Evolutionary conservation across 2,888 invertebrate genomes (phyloP), one percentile per base, ranked within the genome.

Genomic region (Halictus ligatus): DNA sequence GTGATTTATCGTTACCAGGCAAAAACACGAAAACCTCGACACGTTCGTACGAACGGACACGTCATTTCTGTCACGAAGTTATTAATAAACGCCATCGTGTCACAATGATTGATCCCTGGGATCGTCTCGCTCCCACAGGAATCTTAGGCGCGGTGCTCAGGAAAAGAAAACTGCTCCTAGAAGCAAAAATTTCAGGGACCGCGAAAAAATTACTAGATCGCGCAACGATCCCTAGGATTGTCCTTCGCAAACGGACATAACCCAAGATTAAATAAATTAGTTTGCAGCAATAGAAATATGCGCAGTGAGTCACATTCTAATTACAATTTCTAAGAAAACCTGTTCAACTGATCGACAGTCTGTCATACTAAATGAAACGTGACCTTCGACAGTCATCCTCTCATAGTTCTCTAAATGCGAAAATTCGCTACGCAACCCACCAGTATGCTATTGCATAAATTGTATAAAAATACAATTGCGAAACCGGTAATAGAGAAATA

Each of bases 51-150:
- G 75, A 80, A 69, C 71, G n/a, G 75, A 73, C 73, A 72, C 87
- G 90, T 89, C 87, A 87, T 64, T 81, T 74, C 84, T 90, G 88
- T 89, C 87, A 84, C 81, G 69, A 85, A 85, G 88, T 90, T 92
- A 92, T 91, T 92, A 92, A 92, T 92, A 92, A 91, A 90, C 88
- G 84, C 84, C 85, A 83, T 58, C 79, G 78, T 80, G 85, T 73
- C 75, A 54, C 80, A 76, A 79, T 69, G 81, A 89, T 90, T 78
- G 89, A 90, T 90, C 81, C 74, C 74, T 69, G 72, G 80, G 71
- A 76, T 54, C 80, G 78, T 87, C 87, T 82, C n/a, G 10, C 5
- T 35, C n/a, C 29, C 75, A 81, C 15, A 71, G 40, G 58, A 50
- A 67, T 40, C 25, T 54, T 8, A 35, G 29, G 29, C 25, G 8